These are phyloP conservation scores for Halesus radiatus DNA, from an alignment of 1,140 invertebrate species.

Conservation along the genomic window DNA sequence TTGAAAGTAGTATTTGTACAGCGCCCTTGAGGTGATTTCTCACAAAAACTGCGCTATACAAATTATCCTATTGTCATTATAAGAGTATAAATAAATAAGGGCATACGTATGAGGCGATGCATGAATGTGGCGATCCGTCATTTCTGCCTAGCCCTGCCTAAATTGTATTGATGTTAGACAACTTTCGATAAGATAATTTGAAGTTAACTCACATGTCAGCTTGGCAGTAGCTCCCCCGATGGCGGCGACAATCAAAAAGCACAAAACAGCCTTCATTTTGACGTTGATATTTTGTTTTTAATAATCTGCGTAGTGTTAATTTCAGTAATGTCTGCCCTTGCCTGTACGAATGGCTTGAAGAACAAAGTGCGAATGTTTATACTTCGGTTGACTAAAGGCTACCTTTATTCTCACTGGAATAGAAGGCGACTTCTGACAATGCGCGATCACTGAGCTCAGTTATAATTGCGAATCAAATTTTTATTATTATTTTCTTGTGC, in stretches of 20 bases:
- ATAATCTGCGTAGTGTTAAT: no score
- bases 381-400: conserved; percentile 52
- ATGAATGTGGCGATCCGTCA: no score
- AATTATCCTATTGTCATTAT: no score
- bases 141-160: no score
- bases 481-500: neutral
- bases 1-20: no score
- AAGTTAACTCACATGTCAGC: conserved; percentile 10
- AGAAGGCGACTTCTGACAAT: conserved; percentile 77
- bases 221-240: conserved; percentile 59
- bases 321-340: no score
- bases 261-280: conserved; percentile 69
- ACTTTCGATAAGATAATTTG: neutral
- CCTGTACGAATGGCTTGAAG: conserved; percentile 36
- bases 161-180: neutral
- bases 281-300: neutral
- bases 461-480: neutral
- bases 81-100: no score
- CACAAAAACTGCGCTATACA: no score
- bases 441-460: conserved; percentile 5
- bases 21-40: no score
- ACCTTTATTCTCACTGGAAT: conserved; percentile 92
- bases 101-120: no score
- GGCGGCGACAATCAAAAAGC: conserved; percentile 63
- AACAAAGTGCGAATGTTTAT: conserved; percentile 49